Evolutionary conservation across 2,113 vertebrate species (phyloP), one percentile per base, ranked within the genome.

Genomic region (Diadophis punctatus): DNA sequence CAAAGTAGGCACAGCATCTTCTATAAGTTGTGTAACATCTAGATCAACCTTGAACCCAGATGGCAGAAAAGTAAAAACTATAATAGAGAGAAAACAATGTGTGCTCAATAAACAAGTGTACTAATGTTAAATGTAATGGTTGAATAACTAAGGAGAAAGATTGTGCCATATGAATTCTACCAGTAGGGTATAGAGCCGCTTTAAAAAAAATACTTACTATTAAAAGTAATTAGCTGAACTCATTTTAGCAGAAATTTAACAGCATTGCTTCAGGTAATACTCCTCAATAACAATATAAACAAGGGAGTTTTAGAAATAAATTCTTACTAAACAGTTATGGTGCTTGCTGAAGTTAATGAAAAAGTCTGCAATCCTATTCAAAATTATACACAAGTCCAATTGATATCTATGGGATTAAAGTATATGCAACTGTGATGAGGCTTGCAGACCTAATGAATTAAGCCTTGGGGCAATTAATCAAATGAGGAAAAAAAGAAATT

Each of bases 401-500:
- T 2, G 55, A 63, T 86, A 46, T 34, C 68, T 89, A 46, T 88
- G 18, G 34, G 39, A 88, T 46, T 43, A 25, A 49, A 86, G 74
- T 11, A 22, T 49, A 48, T 43, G 43, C 39, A 85, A 89, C 60
- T 58, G 11, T 12, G 80, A 93, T 48, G 74, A 86, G 55, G 53
- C 60, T 30, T 93, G 55, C 60, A 90, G 88, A 8, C 55, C 74
- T 90, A 90, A 92, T 86, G 88, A 86, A 86, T 60, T 80, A 90
- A 51, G 92, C 92, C 92, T 86, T 93, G 55, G 80, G 88, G 92
- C 80, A 93, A 89, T 90, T 93, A 89, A 90, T 90, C 88, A 93
- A 93, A 90, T 49, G 23, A 63, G 58, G 46, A 25, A 68, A 90
- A 92, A 86, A 93, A 48, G 68, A 86, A 86, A 90, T 90, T 86